Evolutionary conservation across 1,140 invertebrate genomes (phyloP).

Genomic region (Venturia canescens): DNA sequence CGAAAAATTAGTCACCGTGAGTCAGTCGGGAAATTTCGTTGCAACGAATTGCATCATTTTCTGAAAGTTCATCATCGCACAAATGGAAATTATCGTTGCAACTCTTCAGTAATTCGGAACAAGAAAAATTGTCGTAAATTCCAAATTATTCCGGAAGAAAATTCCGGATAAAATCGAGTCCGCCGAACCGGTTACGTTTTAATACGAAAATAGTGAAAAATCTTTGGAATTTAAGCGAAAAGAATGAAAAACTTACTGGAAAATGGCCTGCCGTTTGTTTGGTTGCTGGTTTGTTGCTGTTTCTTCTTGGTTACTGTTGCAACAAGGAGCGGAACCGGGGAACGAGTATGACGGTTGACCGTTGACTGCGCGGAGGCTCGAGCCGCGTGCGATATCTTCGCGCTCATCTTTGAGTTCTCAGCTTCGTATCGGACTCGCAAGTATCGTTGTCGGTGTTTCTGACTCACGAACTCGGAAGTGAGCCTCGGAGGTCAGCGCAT

Average conservation of each 20-base stretch:
- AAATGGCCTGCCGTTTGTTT: slow-evolving; percentile 28
- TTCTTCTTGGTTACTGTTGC: slow-evolving; percentile 24
- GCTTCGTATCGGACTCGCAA: slow-evolving; percentile 43
- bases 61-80: too few species aligned
- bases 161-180: too few species aligned
- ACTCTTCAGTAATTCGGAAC: too few species aligned
- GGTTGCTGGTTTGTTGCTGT: slow-evolving; percentile 14
- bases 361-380: slow-evolving; percentile 60
- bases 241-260: slow-evolving; percentile 17
- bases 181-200: too few species aligned
- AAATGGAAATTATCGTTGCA: too few species aligned
- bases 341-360: slow-evolving; percentile 57
- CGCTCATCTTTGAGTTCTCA: slow-evolving; percentile 60
- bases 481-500: slow-evolving; percentile 56
- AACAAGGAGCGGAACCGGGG: slow-evolving; percentile 38
- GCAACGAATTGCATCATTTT: too few species aligned
- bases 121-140: too few species aligned
- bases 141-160: too few species aligned
- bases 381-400: slow-evolving; percentile 62
- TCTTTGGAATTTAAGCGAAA: background rate
- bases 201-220: too few species aligned
- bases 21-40: too few species aligned
- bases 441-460: slow-evolving; percentile 52
- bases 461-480: slow-evolving; percentile 67
- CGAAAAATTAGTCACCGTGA: too few species aligned